Conservation (phyloP, 1,140 invertebrate genomes). For the Drosophila busckii region DNA sequence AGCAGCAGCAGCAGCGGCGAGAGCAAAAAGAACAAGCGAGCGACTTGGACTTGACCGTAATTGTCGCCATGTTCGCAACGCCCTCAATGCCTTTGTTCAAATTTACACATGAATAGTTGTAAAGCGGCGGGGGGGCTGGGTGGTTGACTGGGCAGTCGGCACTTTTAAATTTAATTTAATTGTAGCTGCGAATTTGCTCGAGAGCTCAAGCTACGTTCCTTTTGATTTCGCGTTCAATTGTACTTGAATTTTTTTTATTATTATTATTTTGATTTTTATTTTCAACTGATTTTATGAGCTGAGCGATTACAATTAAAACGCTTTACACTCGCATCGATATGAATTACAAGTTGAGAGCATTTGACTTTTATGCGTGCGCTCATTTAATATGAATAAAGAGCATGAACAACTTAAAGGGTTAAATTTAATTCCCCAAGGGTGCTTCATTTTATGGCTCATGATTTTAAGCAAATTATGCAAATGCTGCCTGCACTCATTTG, state of each 20-base stretch:
- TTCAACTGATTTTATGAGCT: slow-evolving; percentile 33
- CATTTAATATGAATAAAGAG: background rate
- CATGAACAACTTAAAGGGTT: slow-evolving; percentile 31
- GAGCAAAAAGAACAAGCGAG: background rate
- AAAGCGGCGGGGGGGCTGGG: slow-evolving; percentile 15
- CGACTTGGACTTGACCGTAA: slow-evolving; percentile 53
- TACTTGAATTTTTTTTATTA: slow-evolving; percentile 58
- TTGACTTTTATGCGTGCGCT: background rate
- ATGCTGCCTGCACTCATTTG: slow-evolving; percentile 68
- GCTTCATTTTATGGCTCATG: slow-evolving; percentile 50
- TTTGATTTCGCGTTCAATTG: slow-evolving; percentile 59
- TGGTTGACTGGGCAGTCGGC: slow-evolving; percentile 4
- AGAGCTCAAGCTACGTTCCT: slow-evolving; percentile 11
- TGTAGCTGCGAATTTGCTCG: slow-evolving; percentile 46
- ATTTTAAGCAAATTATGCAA: slow-evolving; percentile 69
- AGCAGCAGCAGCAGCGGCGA: background rate
- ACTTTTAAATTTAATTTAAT: slow-evolving; percentile 73
- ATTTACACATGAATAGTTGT: slow-evolving; percentile 73
- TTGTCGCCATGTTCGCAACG: slow-evolving; percentile 51
- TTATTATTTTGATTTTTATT: slow-evolving; percentile 70
- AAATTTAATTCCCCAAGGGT: slow-evolving; percentile 23
- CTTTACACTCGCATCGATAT: slow-evolving; percentile 20
- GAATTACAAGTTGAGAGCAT: slow-evolving; percentile 29
- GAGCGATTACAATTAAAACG: slow-evolving; percentile 42
- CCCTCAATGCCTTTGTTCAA: slow-evolving; percentile 41